Evolutionary conservation across 2,113 vertebrate species (phyloP).

Genomic region (Cyanoderma ruficeps): DNA sequence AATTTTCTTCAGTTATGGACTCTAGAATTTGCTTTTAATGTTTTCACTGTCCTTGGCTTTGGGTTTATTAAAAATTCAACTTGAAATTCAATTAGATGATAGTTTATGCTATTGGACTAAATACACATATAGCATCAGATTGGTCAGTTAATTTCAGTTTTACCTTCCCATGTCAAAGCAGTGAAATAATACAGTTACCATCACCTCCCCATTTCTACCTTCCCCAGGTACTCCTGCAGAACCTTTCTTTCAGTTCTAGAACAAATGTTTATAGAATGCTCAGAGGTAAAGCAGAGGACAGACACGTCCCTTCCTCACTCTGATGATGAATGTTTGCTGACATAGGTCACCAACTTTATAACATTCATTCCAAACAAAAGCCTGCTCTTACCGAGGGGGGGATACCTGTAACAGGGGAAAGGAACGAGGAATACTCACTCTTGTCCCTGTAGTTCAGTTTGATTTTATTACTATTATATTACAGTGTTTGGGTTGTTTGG

Average conservation of each 20-base stretch:
- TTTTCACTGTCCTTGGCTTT: constrained; percentile 4
- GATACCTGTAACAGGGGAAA: neutral
- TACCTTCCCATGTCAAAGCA: neutral
- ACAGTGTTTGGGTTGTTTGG: neutral
- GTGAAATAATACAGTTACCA: neutral
- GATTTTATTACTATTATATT: neutral
- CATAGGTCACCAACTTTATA: neutral
- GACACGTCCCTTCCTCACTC: neutral
- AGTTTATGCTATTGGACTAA: neutral
- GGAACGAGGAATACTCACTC: neutral
- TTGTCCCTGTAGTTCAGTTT: neutral
- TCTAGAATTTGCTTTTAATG: neutral
- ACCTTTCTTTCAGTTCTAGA: neutral
- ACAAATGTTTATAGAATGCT: neutral
- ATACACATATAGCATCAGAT: neutral
- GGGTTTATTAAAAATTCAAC: constrained; percentile 7
- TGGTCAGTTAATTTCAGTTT: neutral
- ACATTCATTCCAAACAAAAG: neutral
- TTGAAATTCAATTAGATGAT: neutral
- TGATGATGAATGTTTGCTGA: neutral
- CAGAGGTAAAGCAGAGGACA: neutral
- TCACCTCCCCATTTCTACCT: neutral
- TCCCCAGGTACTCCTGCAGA: neutral
- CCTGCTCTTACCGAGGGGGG: neutral
- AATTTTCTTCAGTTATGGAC: neutral